Conservation (phyloP, 2,888 invertebrate genomes). For the Pachydiplax longipennis region DNA sequence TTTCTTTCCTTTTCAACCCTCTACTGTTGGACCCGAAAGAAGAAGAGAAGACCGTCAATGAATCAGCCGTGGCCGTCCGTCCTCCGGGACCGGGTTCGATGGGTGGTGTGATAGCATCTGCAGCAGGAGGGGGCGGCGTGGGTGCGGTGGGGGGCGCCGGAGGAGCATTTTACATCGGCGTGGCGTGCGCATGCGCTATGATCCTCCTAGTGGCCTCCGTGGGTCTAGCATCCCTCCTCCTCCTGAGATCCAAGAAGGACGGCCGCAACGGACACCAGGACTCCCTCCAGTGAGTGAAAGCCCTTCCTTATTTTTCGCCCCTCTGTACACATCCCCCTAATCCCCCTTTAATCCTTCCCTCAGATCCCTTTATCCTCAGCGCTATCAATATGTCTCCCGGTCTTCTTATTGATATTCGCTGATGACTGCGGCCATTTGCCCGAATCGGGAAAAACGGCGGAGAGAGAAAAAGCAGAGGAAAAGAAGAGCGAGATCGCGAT, state of each 20-base stretch:
- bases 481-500: not conserved
- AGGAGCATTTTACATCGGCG: conserved; percentile 79
- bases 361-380: not conserved
- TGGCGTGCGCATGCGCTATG: conserved; percentile 81
- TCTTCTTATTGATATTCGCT: conserved; percentile 16
- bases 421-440: not conserved
- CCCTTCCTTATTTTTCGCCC: not conserved
- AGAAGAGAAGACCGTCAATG: not conserved
- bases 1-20: conserved; percentile 33
- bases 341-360: not conserved
- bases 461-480: not conserved
- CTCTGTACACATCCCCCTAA: not conserved
- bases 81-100: conserved; percentile 38
- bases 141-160: conserved; percentile 71
- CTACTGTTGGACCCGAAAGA: not conserved
- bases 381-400: not conserved
- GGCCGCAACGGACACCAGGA: conserved; percentile 64
- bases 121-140: not conserved
- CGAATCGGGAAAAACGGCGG: not conserved
- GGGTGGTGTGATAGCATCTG: conserved; percentile 21
- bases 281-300: conserved; percentile 68
- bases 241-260: conserved; percentile 69
- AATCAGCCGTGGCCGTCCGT: conserved; percentile 6
- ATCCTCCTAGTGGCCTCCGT: conserved; percentile 72
- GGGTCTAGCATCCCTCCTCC: conserved; percentile 67